Conservation (phyloP, 92 coral and sea anemone species). For the Epizoanthus rinbou region DNA sequence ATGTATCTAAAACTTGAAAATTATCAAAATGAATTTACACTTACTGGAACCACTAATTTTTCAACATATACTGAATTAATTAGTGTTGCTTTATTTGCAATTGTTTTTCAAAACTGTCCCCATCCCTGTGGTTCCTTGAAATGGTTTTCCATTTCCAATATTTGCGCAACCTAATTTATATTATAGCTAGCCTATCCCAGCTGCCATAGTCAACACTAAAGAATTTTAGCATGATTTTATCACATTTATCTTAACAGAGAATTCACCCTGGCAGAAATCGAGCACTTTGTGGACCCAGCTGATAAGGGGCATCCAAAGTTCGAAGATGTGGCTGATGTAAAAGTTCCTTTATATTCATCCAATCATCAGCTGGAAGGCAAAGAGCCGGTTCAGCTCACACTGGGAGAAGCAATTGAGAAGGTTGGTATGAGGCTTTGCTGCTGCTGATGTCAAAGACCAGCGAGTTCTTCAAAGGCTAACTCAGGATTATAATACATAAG, state of each 20-base stretch:
- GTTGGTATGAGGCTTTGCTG: conserved; percentile 28
- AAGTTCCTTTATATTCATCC: conserved; percentile 78
- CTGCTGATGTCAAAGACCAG: neutral
- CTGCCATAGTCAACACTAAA: too few species aligned
- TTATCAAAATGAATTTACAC: too few species aligned
- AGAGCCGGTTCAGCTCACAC: conserved; percentile 69
- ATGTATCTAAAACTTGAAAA: too few species aligned
- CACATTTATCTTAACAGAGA: conserved; percentile 61
- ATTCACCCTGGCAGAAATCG: conserved; percentile 96
- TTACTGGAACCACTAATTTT: too few species aligned
- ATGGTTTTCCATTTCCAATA: too few species aligned
- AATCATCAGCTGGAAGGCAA: conserved; percentile 87
- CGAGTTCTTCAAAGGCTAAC: neutral
- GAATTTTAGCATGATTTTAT: neutral
- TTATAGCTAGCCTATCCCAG: too few species aligned
- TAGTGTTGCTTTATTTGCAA: too few species aligned
- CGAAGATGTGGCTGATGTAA: conserved; percentile 68
- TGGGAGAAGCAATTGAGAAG: conserved; percentile 87
- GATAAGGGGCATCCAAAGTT: conserved; percentile 98
- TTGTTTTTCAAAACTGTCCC: too few species aligned
- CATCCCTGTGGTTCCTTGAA: too few species aligned
- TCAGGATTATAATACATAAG: neutral
- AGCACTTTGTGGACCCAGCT: conserved; percentile 95
- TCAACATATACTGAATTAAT: too few species aligned
- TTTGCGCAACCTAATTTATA: too few species aligned